Conservation (phyloP, 1,140 invertebrate genomes). For the Drosophila ercepeae region DNA sequence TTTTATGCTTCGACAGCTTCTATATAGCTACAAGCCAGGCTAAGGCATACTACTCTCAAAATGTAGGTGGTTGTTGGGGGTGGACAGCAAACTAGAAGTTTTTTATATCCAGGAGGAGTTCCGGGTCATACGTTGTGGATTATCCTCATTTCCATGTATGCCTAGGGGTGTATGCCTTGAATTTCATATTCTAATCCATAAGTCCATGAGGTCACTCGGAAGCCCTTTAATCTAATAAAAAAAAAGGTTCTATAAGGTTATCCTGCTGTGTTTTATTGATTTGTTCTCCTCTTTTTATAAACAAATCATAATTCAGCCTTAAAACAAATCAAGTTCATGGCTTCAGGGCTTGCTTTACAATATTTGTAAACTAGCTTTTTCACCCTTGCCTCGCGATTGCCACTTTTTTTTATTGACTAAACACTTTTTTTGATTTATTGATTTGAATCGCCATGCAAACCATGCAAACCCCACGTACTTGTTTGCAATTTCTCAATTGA, state of each 20-base stretch:
- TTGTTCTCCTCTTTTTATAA: background rate
- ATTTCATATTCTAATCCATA: conserved; percentile 5
- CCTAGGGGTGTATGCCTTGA: background rate
- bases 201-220: conserved; percentile 8
- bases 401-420: conserved; percentile 78
- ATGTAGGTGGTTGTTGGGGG: background rate
- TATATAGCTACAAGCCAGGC: conserved; percentile 8
- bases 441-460: conserved; percentile 48
- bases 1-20: conserved; percentile 72
- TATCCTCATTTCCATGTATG: conserved; percentile 7
- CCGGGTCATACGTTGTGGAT: background rate
- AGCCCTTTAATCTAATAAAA: conserved; percentile 5
- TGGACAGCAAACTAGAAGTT: conserved; percentile 1
- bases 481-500: conserved; percentile 47
- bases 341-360: background rate
- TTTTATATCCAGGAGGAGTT: conserved; percentile 7
- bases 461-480: conserved; percentile 7
- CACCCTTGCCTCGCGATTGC: background rate
- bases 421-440: conserved; percentile 63
- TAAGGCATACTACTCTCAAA: background rate
- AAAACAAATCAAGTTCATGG: background rate
- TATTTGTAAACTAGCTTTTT: background rate
- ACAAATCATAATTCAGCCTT: background rate
- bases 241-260: background rate
- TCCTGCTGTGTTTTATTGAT: background rate